A percentile compares a stretch with the other conserved stretches of the same genome.
phyloP scores from a whole-genome alignment of 2,797 vertebrate species.

The Eutrigla gurnardus region DNA sequence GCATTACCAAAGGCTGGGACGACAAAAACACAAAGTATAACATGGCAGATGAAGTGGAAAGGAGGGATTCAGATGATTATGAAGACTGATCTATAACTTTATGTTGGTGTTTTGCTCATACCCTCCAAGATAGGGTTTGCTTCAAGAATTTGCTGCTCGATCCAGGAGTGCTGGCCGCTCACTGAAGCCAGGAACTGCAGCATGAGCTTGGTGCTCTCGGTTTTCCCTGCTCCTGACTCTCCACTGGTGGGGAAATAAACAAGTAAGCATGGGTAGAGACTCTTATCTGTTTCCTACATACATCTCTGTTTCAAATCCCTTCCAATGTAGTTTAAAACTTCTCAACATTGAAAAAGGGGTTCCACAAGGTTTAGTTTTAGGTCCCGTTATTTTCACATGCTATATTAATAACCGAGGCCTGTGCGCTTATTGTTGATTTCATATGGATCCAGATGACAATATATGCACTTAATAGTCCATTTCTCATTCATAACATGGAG shows the following conservation, averaged over 20 bases:
- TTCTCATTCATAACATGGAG: too few species aligned
- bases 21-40: background rate
- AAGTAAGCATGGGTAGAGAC: background rate
- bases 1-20: conserved; percentile 95
- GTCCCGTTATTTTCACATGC: background rate
- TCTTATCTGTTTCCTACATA: background rate
- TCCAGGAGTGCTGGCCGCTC: conserved; percentile 95
- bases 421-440: background rate
- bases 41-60: background rate
- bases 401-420: background rate
- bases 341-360: background rate
- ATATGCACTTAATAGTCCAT: background rate
- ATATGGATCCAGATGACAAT: background rate
- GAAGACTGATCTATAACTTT: background rate
- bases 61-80: background rate
- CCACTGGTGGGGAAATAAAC: conserved; percentile 83
- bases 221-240: conserved; percentile 97
- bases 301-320: background rate
- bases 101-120: conserved; percentile 54
- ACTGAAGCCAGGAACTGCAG: conserved; percentile 94
- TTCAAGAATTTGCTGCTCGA: conserved; percentile 96
- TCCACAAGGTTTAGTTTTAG: background rate
- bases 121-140: conserved; percentile 97
- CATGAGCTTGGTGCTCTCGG: conserved; percentile 95
- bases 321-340: background rate